phyloP scores from a whole-genome alignment of 2,888 invertebrate genomes.

The Hypercompe scribonia region DNA sequence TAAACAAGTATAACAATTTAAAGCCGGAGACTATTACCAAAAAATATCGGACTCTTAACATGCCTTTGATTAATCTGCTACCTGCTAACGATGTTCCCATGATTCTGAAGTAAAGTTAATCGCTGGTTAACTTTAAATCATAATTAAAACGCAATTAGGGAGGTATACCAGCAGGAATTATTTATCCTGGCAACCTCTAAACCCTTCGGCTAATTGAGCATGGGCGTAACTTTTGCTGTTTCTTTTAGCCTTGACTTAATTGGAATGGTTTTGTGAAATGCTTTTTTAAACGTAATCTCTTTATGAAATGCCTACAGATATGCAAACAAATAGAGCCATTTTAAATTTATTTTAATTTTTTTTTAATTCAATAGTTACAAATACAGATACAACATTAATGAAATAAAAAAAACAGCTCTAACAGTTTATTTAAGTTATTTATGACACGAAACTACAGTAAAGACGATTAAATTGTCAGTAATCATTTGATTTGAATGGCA shows the following conservation, averaged over 20 bases:
- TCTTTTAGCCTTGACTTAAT: slow-evolving; percentile 7
- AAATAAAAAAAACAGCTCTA: no score
- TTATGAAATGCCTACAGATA: background rate
- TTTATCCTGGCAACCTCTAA: slow-evolving; percentile 48
- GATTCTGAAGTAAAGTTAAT: slow-evolving; percentile 51
- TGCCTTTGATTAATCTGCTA: slow-evolving; percentile 53
- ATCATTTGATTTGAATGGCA: background rate
- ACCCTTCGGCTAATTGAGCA: slow-evolving; percentile 52
- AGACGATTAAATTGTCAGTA: background rate
- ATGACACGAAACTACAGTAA: background rate
- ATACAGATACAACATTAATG: no score
- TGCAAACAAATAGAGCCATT: background rate
- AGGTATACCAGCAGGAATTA: slow-evolving; percentile 47
- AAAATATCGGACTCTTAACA: slow-evolving; percentile 44
- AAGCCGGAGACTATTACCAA: slow-evolving; percentile 49
- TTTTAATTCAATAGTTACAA: no score
- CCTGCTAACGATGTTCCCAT: slow-evolving; percentile 52
- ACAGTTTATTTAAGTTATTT: background rate
- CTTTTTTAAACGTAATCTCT: slow-evolving; percentile 1
- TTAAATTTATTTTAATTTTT: no score
- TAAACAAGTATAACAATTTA: slow-evolving; percentile 33
- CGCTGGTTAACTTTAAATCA: slow-evolving; percentile 54
- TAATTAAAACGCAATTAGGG: slow-evolving; percentile 64
- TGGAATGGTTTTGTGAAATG: background rate
- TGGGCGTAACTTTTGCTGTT: slow-evolving; percentile 19